Base-by-base conservation (phyloP, 2,888 invertebrate genomes). In the Saturnia japonica region DNA sequence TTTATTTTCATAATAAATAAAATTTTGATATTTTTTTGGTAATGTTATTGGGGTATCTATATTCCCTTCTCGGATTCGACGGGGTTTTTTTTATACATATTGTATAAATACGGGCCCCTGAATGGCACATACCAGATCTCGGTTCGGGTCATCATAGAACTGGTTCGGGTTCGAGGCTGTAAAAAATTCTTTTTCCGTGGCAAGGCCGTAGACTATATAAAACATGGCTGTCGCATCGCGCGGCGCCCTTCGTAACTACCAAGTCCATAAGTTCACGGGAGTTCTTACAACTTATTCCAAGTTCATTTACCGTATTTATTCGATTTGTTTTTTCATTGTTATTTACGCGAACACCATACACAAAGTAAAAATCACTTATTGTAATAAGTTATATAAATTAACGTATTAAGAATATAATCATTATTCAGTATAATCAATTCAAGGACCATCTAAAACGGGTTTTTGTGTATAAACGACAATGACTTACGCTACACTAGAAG, bases 131-230 rank as follows among this genome's bases (percentile, higher is more conserved):
- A 28, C 57, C 25, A 60, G 57, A 19, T 25, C 25, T 25, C 4
- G 14, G 19, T 54, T 22, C 22, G 54, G 54, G n/a, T 54, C 54
- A 60, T 60, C 14, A 11, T 60, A 16, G 40, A 64, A 64, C 64
- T 34, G n/a, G 64, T 40, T 40, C 12, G 4, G 19, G 40, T 64
- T 40, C 40, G 40, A 40, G 64, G 64, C 1, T 16, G n/a, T 57
- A 34, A 34, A 34, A 9, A 25, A 25, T 22, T 19, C 34, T 40
- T 40, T 34, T 19, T 19, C 19, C n/a, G 19, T 9, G 1, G 40
- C 64, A 64, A 64, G 64, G 64, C 40, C 40, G 40, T 40, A 64
- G 64, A 64, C 64, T 19, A 64, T 11, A 64, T 64, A 9, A 64
- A 64, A 64, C 19, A 40, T 40, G 40, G 16, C 8, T 19, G 64